Percentiles rank a stretch among this genome's conserved stretches.
Evolutionary conservation across 2,888 invertebrate species (phyloP).

Genomic region (Brenthis hecate): DNA sequence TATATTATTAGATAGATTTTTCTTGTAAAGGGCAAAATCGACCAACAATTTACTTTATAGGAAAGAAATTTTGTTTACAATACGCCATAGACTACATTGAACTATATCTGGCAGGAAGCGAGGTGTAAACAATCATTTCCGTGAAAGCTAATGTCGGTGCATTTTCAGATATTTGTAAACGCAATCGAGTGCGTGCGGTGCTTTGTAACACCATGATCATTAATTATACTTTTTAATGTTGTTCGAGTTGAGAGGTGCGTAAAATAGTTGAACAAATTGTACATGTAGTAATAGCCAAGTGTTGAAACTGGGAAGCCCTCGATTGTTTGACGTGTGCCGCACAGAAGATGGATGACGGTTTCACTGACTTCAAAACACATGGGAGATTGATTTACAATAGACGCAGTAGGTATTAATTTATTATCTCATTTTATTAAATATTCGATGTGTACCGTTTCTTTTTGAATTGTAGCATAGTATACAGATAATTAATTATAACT

Average conservation of each 20-base stretch:
- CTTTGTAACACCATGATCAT: slow-evolving; percentile 15
- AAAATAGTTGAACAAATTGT: slow-evolving; percentile 45
- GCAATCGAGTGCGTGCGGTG: slow-evolving; percentile 37
- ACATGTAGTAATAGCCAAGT: slow-evolving; percentile 48
- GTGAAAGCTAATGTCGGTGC: slow-evolving; percentile 60
- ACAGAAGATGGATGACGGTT: slow-evolving; percentile 46
- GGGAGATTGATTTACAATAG: slow-evolving; percentile 32
- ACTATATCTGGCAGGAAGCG: slow-evolving; percentile 53
- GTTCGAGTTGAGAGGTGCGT: slow-evolving; percentile 35
- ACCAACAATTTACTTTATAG: slow-evolving; percentile 11
- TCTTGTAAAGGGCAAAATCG: background rate
- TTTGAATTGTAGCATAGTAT: too few relatives aligned
- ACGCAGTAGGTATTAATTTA: slow-evolving; percentile 28
- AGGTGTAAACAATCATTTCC: slow-evolving; percentile 60
- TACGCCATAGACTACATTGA: slow-evolving; percentile 35
- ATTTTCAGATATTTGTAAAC: slow-evolving; percentile 43
- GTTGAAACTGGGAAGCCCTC: slow-evolving; percentile 55
- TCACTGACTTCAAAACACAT: slow-evolving; percentile 29
- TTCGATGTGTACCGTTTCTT: background rate
- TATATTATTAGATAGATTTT: slow-evolving; percentile 2
- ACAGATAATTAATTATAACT: too few relatives aligned
- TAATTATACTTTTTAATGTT: slow-evolving; percentile 25
- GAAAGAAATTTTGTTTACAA: slow-evolving; percentile 19
- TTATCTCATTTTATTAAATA: background rate
- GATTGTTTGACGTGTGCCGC: slow-evolving; percentile 50